Evolutionary conservation across 2,113 vertebrate genomes (phyloP), one percentile per base, ranked within the genome.

Genomic region (Chitala chitala): DNA sequence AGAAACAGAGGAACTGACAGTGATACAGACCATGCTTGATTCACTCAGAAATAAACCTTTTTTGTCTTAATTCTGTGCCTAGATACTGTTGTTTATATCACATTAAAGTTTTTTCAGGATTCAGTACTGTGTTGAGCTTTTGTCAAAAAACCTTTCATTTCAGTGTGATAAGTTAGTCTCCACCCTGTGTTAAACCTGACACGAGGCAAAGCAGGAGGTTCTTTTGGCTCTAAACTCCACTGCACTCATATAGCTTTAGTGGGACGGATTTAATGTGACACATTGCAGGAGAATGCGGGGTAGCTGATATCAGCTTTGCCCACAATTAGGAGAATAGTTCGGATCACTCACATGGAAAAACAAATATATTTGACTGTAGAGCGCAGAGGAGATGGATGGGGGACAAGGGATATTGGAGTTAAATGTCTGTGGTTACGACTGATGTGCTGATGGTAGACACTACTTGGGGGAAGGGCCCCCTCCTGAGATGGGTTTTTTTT

Each of bases 341-440:
- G 46, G 26, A 61, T 73, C 12, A 29, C 20, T 48, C 56, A 46
- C 31, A 48, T 72, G 71, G 55, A 72, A 72, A 72, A 72, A 42
- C 9, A 55, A 33, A 36, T 48, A 50, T 44, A 64, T 44, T 22
- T 59, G 29, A 73, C 64, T 42, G 72, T 51, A 31, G 58, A 73
- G 50, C 24, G 26, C 29, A 10, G 42, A 64, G 26, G 10, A 64
- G 58, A 64, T 38, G 20, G 72, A 33, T 29, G 40, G 29, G 40
- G 71, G 71, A 38, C 22, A 48, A 64, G 58, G 26, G 29, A 22
- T 48, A 38, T 53, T 48, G 24, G 17, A 22, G 29, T 56, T 17
- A 10, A 26, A 51, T 73, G 33, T 63, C 26, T 63, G 58, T 73
- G 72, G 58, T 64, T 58, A 38, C 44, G 56, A 44, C 63, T 33